Evolutionary conservation across 2,797 vertebrate genomes (phyloP).

Genomic region (Leontopithecus rosalia): DNA sequence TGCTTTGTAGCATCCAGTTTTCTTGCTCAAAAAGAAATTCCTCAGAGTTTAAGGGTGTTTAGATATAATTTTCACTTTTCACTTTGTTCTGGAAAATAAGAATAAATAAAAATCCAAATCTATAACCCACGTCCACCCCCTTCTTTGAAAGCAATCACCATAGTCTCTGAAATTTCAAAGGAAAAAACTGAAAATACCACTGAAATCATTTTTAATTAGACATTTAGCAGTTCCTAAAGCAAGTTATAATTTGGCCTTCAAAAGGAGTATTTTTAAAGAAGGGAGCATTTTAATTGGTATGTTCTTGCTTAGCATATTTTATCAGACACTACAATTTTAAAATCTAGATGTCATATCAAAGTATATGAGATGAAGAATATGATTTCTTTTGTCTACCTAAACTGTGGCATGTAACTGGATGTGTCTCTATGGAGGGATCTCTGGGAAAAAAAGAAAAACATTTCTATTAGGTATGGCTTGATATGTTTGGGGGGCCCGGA

Average conservation of each 20-base stretch:
- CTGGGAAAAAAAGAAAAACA: neutral
- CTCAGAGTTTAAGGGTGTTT: neutral
- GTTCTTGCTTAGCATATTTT: slow-evolving; percentile 45
- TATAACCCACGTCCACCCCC: neutral
- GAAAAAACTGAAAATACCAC: slow-evolving; percentile 37
- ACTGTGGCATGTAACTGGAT: neutral
- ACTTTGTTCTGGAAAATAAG: slow-evolving; percentile 51
- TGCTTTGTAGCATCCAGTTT: slow-evolving; percentile 39
- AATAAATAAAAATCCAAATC: slow-evolving; percentile 56
- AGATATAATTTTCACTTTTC: slow-evolving; percentile 45
- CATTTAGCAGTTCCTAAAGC: slow-evolving; percentile 60
- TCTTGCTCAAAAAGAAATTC: slow-evolving; percentile 58
- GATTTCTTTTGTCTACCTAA: slow-evolving; percentile 26
- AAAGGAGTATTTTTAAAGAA: slow-evolving; percentile 55
- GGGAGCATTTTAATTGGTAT: slow-evolving; percentile 51
- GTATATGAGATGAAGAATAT: neutral
- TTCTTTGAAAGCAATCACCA: neutral
- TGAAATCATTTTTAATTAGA: slow-evolving; percentile 64
- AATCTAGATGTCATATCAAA: slow-evolving; percentile 42
- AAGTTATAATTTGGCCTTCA: slow-evolving; percentile 59
- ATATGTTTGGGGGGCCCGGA: neutral
- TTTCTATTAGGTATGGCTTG: neutral
- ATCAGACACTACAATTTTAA: slow-evolving; percentile 56
- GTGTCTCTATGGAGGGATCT: neutral
- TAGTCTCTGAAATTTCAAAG: slow-evolving; percentile 58